Base-by-base conservation (phyloP, 2,797 vertebrate species). In the Lutjanus campechanus region DNA sequence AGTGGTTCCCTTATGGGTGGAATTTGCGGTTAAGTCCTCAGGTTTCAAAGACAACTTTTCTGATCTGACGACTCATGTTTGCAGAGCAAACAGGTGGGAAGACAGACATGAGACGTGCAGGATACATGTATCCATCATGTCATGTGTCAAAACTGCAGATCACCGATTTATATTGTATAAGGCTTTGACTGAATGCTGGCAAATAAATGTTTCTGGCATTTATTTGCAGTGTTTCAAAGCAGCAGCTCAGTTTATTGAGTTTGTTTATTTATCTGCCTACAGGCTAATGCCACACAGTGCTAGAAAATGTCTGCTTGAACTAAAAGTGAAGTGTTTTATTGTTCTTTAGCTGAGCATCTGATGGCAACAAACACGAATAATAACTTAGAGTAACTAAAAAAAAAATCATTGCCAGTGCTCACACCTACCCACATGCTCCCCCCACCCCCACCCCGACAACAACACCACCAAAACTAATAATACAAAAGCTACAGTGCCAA, bases 321-420 rank as follows among this genome's bases (percentile, higher is more conserved):
- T 44, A 63, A 5, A 54, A 60, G 41, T 59, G 0, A 47, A n/a
- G 7, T 22, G 7, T 17, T 29, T 51, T 71, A 49, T 29, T 10
- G 13, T 40, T 54, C 1, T 43, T 49, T 11, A 78, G 20, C 1
- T 68, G 5, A 63, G 55, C 62, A 76, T 78, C 69, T 68, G n/a
- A 76, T 54, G 25, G 58, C 46, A 77, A 70, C 51, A 82, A 62
- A 64, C n/a, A 76, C 5, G 22, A 82, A 69, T 65, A 70, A 60
- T 25, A 29, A 54, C n/a, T 22, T 79, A 15, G 51, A 70, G 29
- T 72, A 41, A 59, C 54, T 62, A 55, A 15, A 65, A 71, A 65
- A 71, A 69, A 65, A 74, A 74, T 6, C 49, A 75, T 58, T 50
- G 43, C 36, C n/a, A 72, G 61, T 19, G 73, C 69, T 64, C 55